Evolutionary conservation across 2,888 invertebrate genomes (phyloP).

Genomic region (Agriotes lineatus): DNA sequence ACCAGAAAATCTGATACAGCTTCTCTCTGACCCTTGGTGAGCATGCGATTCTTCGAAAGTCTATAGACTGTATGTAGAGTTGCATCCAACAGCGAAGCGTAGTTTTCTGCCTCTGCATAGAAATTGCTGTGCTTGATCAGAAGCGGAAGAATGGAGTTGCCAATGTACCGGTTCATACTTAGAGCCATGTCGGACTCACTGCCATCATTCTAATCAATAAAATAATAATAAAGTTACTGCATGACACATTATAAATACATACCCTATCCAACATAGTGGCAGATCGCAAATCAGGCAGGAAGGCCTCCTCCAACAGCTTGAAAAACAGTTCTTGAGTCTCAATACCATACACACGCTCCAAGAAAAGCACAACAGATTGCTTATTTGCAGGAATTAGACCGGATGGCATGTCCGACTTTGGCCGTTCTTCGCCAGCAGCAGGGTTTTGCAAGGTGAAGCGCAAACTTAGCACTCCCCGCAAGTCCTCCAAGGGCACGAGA

Average conservation of each 20-base stretch:
- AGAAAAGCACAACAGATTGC: conserved; percentile 95
- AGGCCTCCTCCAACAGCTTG: conserved; percentile 94
- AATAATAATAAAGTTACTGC: conserved; percentile 8
- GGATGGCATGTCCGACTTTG: conserved; percentile 94
- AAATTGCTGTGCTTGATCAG: conserved; percentile 96
- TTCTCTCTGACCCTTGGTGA: conserved; percentile 87
- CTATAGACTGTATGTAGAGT: conserved; percentile 97
- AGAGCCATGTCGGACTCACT: conserved; percentile 99
- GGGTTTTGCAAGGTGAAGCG: conserved; percentile 94
- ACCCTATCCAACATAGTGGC: conserved; percentile 98
- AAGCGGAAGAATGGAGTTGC: conserved; percentile 96
- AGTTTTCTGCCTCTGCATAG: conserved; percentile 97
- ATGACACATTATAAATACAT: conserved; percentile 58
- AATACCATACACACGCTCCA: conserved; percentile 99
- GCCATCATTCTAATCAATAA: conserved; percentile 80
- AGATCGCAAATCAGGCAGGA: conserved; percentile 95
- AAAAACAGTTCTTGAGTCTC: conserved; percentile 97
- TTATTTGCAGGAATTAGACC: conserved; percentile 97
- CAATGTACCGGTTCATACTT: conserved; percentile 99
- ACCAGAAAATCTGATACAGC: conserved; percentile 99
- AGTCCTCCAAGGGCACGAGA: conserved; percentile 95
- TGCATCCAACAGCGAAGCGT: conserved; percentile 94
- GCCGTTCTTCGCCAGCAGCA: conserved; percentile 87
- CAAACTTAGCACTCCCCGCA: conserved; percentile 95
- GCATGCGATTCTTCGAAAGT: conserved; percentile 89